These are phyloP conservation scores for Ligdia adustata DNA, from an alignment of 2,888 invertebrate genomes.

Conservation along the genomic window DNA sequence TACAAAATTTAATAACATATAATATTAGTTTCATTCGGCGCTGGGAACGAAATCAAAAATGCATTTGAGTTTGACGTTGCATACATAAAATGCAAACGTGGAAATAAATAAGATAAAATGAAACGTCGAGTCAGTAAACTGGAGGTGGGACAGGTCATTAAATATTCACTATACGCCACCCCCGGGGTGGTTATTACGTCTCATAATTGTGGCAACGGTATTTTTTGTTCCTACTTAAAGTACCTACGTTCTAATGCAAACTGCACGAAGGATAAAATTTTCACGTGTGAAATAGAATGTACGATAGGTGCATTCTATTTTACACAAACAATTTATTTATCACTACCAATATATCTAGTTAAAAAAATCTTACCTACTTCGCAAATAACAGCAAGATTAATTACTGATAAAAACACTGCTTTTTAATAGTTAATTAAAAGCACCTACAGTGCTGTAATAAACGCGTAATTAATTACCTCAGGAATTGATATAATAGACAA, in stretches of 20 bases:
- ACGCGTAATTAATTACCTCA: no score
- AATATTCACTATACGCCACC: slow-evolving; percentile 24
- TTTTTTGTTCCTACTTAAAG: slow-evolving; percentile 3
- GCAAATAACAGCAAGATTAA: no score
- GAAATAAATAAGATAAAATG: slow-evolving; percentile 1
- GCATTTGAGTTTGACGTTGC: not conserved
- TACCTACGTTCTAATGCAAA: not conserved
- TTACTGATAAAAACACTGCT: no score
- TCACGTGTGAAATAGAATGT: no score
- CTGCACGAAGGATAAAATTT: not conserved
- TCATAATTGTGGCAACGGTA: slow-evolving; percentile 16
- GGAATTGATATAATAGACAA: no score
- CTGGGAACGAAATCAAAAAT: not conserved
- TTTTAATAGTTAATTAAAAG: no score
- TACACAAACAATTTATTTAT: no score
- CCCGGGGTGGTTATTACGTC: slow-evolving; percentile 10
- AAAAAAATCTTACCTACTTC: no score
- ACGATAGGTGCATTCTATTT: no score
- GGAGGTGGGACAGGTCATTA: slow-evolving; percentile 13
- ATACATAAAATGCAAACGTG: not conserved
- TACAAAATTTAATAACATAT: no score
- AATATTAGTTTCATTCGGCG: not conserved
- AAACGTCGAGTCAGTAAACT: slow-evolving; percentile 11
- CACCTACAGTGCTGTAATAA: no score
- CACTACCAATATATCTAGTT: no score